Percentiles rank a stretch among this genome's conserved stretches.
phyloP scores from a whole-genome alignment of 1,140 invertebrate genomes.

The Pachypeltis micranthus region DNA sequence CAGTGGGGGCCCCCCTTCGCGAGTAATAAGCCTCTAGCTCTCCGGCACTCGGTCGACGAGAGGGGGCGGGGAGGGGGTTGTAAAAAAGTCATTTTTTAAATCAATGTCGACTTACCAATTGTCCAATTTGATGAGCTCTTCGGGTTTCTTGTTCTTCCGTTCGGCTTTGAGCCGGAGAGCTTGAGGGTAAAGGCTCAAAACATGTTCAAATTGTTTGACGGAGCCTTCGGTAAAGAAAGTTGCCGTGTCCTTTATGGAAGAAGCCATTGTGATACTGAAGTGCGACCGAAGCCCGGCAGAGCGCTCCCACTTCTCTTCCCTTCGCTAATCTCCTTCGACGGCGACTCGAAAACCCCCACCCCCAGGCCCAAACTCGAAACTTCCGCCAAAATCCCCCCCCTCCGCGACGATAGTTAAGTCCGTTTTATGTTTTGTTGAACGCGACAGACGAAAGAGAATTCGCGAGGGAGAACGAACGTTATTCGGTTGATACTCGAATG shows the following conservation, averaged over 20 bases:
- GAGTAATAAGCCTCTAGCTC: too few relatives aligned
- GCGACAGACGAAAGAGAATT: not conserved
- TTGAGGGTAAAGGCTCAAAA: conserved; percentile 76
- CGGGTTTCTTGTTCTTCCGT: conserved; percentile 76
- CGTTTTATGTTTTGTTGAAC: too few relatives aligned
- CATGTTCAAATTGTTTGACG: conserved; percentile 72
- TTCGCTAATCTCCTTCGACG: conserved; percentile 15
- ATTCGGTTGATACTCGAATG: too few relatives aligned
- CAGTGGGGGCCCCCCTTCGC: not conserved
- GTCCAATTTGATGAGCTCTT: conserved; percentile 84
- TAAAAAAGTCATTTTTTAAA: conserved; percentile 14
- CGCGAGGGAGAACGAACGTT: conserved; percentile 6
- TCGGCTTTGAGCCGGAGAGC: conserved; percentile 76
- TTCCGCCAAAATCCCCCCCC: too few relatives aligned
- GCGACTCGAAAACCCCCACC: too few relatives aligned
- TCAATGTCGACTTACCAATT: conserved; percentile 65
- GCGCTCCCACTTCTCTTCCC: not conserved
- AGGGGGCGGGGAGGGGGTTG: not conserved
- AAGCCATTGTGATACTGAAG: conserved; percentile 49
- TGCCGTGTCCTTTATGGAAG: conserved; percentile 72
- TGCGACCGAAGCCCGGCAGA: not conserved
- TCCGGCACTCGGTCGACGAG: conserved; percentile 11
- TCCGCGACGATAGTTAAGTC: too few relatives aligned
- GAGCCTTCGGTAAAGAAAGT: conserved; percentile 82
- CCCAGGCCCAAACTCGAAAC: too few relatives aligned